Conservation (phyloP, 1,140 invertebrate genomes). For the Pseudomyrmex concolor region DNA sequence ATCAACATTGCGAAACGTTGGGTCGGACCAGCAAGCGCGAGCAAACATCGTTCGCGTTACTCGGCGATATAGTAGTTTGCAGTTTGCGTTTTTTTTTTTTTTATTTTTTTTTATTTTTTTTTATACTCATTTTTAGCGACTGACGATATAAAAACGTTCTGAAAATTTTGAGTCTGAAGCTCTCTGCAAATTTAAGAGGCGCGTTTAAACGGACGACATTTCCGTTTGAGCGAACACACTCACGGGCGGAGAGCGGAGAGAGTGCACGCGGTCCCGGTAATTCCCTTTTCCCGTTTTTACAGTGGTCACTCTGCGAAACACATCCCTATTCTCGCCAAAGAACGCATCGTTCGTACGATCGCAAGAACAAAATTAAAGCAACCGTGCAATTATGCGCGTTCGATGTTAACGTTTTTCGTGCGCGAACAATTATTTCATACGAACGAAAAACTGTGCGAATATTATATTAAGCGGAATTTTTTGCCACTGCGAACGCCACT, state of each 20-base stretch:
- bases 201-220: conserved; percentile 42
- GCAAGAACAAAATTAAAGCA: background rate
- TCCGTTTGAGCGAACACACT: conserved; percentile 1
- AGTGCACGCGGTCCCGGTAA: background rate
- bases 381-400: conserved; percentile 1
- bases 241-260: too few relatives aligned
- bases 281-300: conserved; percentile 7
- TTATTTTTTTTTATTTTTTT: background rate
- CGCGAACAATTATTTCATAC: background rate
- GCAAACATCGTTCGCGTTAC: conserved; percentile 64
- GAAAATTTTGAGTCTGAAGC: conserved; percentile 44
- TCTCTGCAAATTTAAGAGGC: conserved; percentile 3
- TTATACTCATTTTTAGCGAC: background rate
- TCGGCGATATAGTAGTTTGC: background rate
- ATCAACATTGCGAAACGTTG: conserved; percentile 69
- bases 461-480: background rate
- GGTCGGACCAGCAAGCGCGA: conserved; percentile 36
- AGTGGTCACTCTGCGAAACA: background rate
- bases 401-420: background rate
- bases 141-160: conserved; percentile 48
- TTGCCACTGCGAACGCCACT: too few relatives aligned
- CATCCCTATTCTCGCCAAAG: background rate
- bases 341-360: background rate
- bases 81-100: conserved; percentile 30
- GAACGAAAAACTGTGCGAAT: background rate